Evolutionary conservation across 1,140 invertebrate species (phyloP).

Genomic region (Drosophila kurseongensis): DNA sequence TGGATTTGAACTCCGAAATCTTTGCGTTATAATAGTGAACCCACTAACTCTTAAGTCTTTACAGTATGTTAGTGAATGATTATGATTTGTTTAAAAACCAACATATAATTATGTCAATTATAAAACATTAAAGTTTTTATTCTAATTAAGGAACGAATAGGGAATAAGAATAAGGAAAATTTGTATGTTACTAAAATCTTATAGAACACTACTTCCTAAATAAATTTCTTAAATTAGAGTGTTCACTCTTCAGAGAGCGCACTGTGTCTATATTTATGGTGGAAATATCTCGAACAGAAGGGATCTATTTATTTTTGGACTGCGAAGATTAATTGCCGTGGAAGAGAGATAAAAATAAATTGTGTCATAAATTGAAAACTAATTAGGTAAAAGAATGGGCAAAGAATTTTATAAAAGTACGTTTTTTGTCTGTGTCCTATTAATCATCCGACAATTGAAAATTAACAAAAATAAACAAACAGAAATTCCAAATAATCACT

Average conservation of each 20-base stretch:
- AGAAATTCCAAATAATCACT: background rate
- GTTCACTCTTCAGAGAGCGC: background rate
- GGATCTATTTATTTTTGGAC: slow-evolving; percentile 33
- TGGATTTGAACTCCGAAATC: too few species aligned
- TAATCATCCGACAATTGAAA: slow-evolving; percentile 9
- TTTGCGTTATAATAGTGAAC: too few species aligned
- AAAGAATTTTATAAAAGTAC: slow-evolving; percentile 15
- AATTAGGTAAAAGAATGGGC: slow-evolving; percentile 5
- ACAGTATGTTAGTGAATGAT: too few species aligned
- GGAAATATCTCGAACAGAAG: slow-evolving; percentile 16
- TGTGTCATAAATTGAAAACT: slow-evolving; percentile 42
- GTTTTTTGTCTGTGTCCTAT: slow-evolving; percentile 2
- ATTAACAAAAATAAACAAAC: slow-evolving; percentile 7
- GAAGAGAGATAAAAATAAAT: slow-evolving; percentile 26
- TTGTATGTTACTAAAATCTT: too few species aligned
- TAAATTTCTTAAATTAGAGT: too few species aligned
- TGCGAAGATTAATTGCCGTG: slow-evolving; percentile 27
- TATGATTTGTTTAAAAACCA: too few species aligned
- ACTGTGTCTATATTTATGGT: slow-evolving; percentile 8
- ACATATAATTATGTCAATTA: too few species aligned
- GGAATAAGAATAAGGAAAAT: too few species aligned
- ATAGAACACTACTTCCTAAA: too few species aligned
- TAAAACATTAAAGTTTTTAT: too few species aligned
- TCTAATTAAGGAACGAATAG: too few species aligned
- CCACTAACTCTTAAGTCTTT: too few species aligned